Evolutionary conservation across 2,797 vertebrate genomes (phyloP).

Genomic region (Tapera naevia): DNA sequence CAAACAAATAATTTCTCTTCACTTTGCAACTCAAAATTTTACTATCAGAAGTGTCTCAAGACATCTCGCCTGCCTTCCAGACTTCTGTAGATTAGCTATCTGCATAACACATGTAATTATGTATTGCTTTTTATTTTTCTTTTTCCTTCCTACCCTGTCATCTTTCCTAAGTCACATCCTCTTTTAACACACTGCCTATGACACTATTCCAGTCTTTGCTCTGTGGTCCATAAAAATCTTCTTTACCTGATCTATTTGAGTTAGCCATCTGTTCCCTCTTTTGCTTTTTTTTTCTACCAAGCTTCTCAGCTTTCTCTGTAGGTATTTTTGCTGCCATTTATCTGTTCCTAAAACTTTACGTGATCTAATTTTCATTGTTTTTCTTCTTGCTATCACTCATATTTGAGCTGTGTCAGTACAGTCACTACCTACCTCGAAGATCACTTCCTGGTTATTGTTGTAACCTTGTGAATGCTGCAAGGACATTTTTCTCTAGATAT

Average conservation of each 20-base stretch:
- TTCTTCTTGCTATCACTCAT: neutral
- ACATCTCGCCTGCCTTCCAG: neutral
- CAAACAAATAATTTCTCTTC: neutral
- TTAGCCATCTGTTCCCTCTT: neutral
- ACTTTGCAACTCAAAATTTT: neutral
- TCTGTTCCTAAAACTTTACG: neutral
- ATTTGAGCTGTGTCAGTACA: neutral
- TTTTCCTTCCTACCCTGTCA: neutral
- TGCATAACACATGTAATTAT: neutral
- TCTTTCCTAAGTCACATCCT: neutral
- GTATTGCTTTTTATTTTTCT: neutral
- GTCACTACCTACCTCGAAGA: neutral
- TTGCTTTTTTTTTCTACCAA: neutral
- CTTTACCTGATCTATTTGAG: neutral
- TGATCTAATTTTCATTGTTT: neutral
- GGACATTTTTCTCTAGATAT: neutral
- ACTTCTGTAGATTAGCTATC: neutral
- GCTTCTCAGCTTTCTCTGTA: neutral
- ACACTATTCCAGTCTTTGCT: neutral
- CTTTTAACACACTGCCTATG: neutral
- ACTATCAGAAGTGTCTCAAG: neutral
- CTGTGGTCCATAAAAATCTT: neutral
- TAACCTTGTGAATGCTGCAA: neutral
- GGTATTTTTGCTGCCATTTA: neutral
- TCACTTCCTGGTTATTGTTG: neutral